A percentile compares a stretch with the other conserved stretches of the same genome.
Evolutionary conservation across 2,113 vertebrate genomes (phyloP).

Genomic region (Psammodynastes pulverulentus): DNA sequence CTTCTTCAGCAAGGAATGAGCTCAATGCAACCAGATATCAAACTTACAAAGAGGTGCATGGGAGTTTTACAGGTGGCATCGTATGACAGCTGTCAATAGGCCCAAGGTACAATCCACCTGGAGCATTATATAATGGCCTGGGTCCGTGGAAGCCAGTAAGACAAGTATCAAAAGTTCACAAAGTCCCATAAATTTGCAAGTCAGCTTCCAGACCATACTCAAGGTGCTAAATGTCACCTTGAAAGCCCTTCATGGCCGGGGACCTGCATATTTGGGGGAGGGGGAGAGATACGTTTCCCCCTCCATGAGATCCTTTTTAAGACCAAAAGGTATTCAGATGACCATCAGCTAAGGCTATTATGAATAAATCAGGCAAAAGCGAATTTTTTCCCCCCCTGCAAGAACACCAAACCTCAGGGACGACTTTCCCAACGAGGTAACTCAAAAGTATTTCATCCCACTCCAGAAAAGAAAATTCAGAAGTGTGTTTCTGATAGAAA

Average conservation of each 20-base stretch:
- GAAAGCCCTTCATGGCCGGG: not conserved
- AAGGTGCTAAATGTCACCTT: not conserved
- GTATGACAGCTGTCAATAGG: conserved; percentile 27
- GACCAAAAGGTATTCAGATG: not conserved
- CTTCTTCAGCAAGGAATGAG: not conserved
- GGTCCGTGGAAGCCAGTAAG: not conserved
- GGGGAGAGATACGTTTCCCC: not conserved
- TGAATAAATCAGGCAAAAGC: not conserved
- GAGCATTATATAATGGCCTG: too few relatives aligned
- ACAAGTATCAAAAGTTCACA: not conserved
- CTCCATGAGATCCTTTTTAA: not conserved
- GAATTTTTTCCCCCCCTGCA: not conserved
- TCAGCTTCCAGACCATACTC: not conserved
- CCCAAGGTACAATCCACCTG: conserved; percentile 1
- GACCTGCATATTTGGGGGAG: not conserved
- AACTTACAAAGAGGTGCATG: rapidly evolving
- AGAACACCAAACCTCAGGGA: not conserved
- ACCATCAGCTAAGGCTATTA: not conserved
- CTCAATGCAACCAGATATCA: rapidly evolving
- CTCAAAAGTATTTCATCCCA: not conserved
- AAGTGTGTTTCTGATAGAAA: not conserved
- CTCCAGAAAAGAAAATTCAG: not conserved
- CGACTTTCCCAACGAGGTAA: not conserved
- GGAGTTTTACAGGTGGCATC: not conserved
- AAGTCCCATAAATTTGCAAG: not conserved